Evolutionary conservation across 1,140 invertebrate genomes (phyloP).

Genomic region (Brachionus plicatilis): DNA sequence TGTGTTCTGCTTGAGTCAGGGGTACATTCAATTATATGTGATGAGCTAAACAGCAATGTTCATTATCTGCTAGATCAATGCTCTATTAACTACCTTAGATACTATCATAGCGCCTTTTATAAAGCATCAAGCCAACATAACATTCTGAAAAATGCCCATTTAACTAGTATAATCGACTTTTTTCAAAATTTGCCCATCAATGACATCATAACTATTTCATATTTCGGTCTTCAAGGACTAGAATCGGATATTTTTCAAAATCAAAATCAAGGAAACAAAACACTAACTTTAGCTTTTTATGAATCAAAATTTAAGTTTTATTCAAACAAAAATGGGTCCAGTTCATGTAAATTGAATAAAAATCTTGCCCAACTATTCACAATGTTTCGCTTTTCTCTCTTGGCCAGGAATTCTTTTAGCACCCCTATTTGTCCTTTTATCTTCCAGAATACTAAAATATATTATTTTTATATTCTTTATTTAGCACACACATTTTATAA

Average conservation of each 20-base stretch:
- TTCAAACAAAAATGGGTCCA: neutral
- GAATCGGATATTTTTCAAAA: neutral
- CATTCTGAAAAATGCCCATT: neutral
- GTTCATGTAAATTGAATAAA: neutral
- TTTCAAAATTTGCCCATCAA: neutral
- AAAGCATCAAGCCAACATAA: neutral
- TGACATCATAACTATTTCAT: neutral
- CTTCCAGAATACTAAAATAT: neutral
- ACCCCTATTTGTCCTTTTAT: neutral
- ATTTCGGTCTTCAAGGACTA: neutral
- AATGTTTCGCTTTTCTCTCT: neutral
- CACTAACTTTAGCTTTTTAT: neutral
- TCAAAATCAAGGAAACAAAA: neutral
- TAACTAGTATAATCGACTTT: neutral
- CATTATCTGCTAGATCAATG: neutral
- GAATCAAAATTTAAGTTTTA: neutral
- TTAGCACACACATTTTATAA: neutral
- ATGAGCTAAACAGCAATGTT: neutral
- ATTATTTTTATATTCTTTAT: neutral
- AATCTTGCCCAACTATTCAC: neutral
- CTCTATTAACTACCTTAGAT: neutral
- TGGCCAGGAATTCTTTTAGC: neutral
- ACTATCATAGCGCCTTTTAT: neutral
- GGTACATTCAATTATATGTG: neutral
- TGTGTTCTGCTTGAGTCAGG: neutral